Conservation (phyloP, 2,113 vertebrate species). For the Ramphastos sulfuratus region DNA sequence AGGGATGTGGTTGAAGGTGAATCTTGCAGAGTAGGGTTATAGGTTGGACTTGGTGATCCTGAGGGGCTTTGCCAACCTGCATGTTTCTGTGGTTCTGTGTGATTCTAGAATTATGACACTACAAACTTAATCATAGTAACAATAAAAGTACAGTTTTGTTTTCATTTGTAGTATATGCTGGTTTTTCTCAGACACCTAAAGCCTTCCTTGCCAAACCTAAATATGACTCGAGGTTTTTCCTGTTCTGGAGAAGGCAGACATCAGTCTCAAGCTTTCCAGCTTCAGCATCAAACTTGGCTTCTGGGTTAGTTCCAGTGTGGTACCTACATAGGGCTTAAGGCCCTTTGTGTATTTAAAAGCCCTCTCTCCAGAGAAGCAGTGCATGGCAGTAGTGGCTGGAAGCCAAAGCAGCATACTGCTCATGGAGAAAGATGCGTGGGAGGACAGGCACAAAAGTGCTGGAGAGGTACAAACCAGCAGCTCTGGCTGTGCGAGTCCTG, state of each 20-base stretch:
- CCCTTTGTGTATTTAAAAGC: neutral
- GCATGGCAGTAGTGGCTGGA: neutral
- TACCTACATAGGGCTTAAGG: neutral
- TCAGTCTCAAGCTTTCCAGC: neutral
- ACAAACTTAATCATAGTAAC: neutral
- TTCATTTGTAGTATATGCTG: neutral
- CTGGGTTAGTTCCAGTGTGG: neutral
- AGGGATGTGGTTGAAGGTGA: too few species aligned
- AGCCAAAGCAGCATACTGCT: neutral
- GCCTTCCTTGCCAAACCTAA: neutral
- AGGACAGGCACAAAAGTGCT: neutral
- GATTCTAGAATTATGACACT: neutral
- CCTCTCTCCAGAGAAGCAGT: neutral
- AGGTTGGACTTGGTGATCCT: too few species aligned
- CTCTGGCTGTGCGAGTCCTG: neutral
- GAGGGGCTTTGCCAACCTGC: too few species aligned
- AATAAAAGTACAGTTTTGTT: neutral
- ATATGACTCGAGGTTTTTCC: neutral
- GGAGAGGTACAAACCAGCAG: neutral
- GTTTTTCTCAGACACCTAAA: neutral
- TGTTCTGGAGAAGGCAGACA: neutral
- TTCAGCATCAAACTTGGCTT: neutral
- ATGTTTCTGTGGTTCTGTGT: too few species aligned
- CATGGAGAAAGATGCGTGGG: fast-evolving
- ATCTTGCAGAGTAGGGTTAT: too few species aligned